Base-by-base conservation (phyloP, 2,113 vertebrate species). In the Tetrao urogallus region DNA sequence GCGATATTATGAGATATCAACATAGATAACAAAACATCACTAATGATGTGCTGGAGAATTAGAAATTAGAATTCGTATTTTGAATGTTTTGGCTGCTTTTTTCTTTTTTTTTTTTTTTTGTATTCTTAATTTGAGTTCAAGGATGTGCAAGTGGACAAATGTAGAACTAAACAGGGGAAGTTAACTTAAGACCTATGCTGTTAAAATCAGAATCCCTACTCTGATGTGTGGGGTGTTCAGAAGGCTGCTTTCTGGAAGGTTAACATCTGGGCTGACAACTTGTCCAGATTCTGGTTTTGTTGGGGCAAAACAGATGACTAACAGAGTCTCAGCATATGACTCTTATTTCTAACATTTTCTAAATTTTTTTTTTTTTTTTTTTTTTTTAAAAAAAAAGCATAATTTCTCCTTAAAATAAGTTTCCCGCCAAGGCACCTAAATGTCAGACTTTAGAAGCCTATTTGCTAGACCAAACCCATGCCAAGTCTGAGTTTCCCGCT, bases 361-460 rank as follows among this genome's bases (percentile, higher is more conserved):
- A 89, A 86, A 38, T 34, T 50, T 50, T 10, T 38, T 38, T 38
- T 38, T 38, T 38, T 38, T 38, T 38, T 38, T 9, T 38, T 38
- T 38, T 38, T 38, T 38, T 38, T 38, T 38, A 38, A 7, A 88
- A 71, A 84, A 74, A 56, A 5, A 58, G 4, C 3, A 0, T 36
- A 45, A 42, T 8, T 76, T 11, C 0, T 92, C 9, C 19, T 74
- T 48, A 60, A 74, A 83, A 70, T 20, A 89, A 67, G 40, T 42
- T 67, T 50, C 11, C 52, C 18, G 4, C 32, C 71, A 74, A 66
- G 78, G 32, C 0, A 1, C 1, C 0, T 78, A 48, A 57, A 34
- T 15, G 21, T 58, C 10, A 8, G 52, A 24, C 38, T 56, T 80
- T 9, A 12, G 10, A 80, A 65, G 13, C 45, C 5, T 34, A 0